These are phyloP conservation scores for cat (Felis catus) DNA, from an alignment of 2,113 vertebrate species.

Conservation along the genomic window DNA sequence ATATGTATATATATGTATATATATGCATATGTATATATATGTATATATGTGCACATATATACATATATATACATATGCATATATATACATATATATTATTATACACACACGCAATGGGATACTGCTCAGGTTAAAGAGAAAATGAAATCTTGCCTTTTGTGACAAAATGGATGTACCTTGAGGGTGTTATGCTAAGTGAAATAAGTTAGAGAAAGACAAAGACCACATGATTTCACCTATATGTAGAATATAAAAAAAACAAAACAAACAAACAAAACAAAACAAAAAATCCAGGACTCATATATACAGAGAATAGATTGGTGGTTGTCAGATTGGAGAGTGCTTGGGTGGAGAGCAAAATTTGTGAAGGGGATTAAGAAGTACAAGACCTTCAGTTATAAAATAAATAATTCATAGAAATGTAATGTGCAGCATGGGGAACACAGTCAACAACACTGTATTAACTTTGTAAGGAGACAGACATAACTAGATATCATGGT, in stretches of 20 bases:
- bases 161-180: not conserved
- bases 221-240: not conserved
- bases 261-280: not conserved
- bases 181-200: not conserved
- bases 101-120: not conserved
- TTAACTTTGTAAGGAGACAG: not conserved
- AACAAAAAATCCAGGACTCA: not conserved
- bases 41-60: no score
- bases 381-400: not conserved
- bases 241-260: not conserved
- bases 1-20: no score
- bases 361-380: not conserved
- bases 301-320: not conserved
- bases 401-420: not conserved
- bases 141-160: not conserved
- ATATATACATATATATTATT: no score
- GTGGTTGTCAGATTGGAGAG: not conserved
- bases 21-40: rapidly evolving
- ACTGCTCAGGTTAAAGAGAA: not conserved
- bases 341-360: not conserved
- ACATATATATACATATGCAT: no score
- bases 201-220: not conserved
- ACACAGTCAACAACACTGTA: not conserved
- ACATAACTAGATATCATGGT: not conserved
- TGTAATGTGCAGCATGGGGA: not conserved